Evolutionary conservation across 2,888 invertebrate genomes (phyloP).

Genomic region (Heteropelma amictum): DNA sequence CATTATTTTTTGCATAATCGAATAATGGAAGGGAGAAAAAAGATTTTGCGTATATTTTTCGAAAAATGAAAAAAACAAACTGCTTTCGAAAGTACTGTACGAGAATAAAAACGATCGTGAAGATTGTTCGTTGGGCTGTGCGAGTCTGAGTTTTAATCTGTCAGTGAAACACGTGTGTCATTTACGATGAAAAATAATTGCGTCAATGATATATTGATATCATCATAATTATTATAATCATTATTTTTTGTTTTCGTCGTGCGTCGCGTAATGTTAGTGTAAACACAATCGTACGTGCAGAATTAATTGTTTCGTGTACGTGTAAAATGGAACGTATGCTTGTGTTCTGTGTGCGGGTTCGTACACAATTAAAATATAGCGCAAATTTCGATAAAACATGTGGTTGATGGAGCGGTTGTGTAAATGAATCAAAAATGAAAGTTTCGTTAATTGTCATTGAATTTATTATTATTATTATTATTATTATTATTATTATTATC

Average conservation of each 20-base stretch:
- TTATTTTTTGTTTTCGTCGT: constrained; percentile 8
- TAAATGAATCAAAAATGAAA: constrained; percentile 56
- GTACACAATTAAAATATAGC: constrained; percentile 16
- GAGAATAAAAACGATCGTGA: constrained; percentile 69
- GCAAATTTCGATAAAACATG: constrained; percentile 21
- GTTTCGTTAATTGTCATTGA: constrained; percentile 74
- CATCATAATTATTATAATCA: background rate
- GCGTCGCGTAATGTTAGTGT: constrained; percentile 23
- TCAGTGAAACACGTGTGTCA: constrained; percentile 52
- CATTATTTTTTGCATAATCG: too few species aligned
- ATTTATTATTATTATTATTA: constrained; percentile 57
- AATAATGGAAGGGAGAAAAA: background rate
- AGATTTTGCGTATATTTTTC: background rate
- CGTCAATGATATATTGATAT: constrained; percentile 25
- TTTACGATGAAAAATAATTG: constrained; percentile 18
- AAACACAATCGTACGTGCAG: too few species aligned
- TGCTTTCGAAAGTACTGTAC: constrained; percentile 63
- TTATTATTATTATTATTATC: constrained; percentile 53
- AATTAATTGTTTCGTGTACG: too few species aligned
- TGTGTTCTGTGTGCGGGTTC: constrained; percentile 10
- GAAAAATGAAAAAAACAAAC: constrained; percentile 22
- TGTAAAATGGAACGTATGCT: background rate
- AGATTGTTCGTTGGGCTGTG: constrained; percentile 76
- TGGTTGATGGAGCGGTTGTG: constrained; percentile 9
- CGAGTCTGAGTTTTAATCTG: constrained; percentile 74